These are phyloP conservation scores for Patella depressa DNA, from an alignment of 2,888 invertebrate genomes.

Conservation along the genomic window DNA sequence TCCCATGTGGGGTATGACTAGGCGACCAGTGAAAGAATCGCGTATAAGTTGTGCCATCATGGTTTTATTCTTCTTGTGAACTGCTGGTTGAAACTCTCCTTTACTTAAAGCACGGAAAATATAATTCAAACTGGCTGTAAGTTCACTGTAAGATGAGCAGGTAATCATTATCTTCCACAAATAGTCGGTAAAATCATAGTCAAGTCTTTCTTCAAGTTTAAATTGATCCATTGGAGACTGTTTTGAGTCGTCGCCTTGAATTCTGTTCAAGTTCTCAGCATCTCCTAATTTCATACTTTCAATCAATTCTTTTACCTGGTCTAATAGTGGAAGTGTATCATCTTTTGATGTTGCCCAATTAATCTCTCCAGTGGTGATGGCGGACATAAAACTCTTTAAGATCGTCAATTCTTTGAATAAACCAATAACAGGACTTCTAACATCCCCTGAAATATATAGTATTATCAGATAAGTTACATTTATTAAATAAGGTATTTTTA, in stretches of 20 bases:
- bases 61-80: slow-evolving; percentile 59
- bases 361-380: slow-evolving; percentile 49
- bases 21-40: slow-evolving; percentile 56
- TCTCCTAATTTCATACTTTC: slow-evolving; percentile 49
- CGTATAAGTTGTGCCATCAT: slow-evolving; percentile 59
- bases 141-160: slow-evolving; percentile 50
- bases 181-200: slow-evolving; percentile 57
- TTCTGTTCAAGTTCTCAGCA: slow-evolving; percentile 32
- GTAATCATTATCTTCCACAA: slow-evolving; percentile 56
- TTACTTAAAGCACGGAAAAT: slow-evolving; percentile 47
- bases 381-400: slow-evolving; percentile 39
- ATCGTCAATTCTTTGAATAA: slow-evolving; percentile 48
- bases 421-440: slow-evolving; percentile 41
- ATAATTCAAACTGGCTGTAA: slow-evolving; percentile 47
- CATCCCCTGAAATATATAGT: slow-evolving; percentile 41
- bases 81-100: slow-evolving; percentile 56
- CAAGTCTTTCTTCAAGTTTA: slow-evolving; percentile 43
- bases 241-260: slow-evolving; percentile 32
- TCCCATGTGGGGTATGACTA: slow-evolving; percentile 46
- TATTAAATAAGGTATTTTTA: not conserved
- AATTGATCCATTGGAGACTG: slow-evolving; percentile 30
- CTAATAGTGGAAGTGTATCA: slow-evolving; percentile 38
- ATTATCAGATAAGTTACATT: not conserved
- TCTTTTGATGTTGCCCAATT: slow-evolving; percentile 46
- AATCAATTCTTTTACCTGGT: slow-evolving; percentile 42